phyloP scores from a whole-genome alignment of 2,888 invertebrate genomes.

The Trissolcus japonicus region DNA sequence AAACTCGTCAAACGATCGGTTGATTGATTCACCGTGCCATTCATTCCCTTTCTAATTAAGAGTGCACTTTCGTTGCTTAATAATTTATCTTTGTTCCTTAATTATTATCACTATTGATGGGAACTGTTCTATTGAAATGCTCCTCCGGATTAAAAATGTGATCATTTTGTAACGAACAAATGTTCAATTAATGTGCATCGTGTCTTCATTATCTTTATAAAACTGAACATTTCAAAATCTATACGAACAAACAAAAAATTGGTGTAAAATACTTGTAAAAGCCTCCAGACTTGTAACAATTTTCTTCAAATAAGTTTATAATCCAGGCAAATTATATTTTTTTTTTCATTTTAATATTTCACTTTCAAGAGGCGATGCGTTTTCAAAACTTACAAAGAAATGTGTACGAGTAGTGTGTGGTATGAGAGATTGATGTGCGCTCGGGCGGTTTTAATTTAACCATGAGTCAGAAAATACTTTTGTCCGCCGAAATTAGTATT shows the following conservation, averaged over 20 bases:
- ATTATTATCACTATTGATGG: background rate
- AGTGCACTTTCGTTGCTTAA: constrained; percentile 3
- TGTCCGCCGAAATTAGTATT: constrained; percentile 46
- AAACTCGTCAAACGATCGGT: constrained; percentile 9
- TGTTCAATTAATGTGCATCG: background rate
- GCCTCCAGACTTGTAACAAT: too few relatives aligned
- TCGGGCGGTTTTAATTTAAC: too few relatives aligned
- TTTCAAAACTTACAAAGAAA: background rate
- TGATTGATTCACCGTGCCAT: constrained; percentile 19
- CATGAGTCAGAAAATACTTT: constrained; percentile 1
- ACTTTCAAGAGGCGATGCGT: background rate
- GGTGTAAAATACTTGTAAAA: too few relatives aligned
- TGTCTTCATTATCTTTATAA: background rate
- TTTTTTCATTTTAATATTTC: background rate
- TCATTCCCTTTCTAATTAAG: constrained; percentile 14
- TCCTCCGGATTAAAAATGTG: background rate
- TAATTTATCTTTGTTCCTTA: background rate
- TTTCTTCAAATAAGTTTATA: background rate
- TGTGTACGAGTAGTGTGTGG: background rate
- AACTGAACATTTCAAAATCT: background rate
- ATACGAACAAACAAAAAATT: too few relatives aligned
- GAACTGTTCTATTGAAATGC: background rate
- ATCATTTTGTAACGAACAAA: background rate
- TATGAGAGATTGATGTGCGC: too few relatives aligned
- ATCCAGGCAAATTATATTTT: too few relatives aligned